Conservation (phyloP, 2,113 vertebrate species). For the Cettia cetti region DNA sequence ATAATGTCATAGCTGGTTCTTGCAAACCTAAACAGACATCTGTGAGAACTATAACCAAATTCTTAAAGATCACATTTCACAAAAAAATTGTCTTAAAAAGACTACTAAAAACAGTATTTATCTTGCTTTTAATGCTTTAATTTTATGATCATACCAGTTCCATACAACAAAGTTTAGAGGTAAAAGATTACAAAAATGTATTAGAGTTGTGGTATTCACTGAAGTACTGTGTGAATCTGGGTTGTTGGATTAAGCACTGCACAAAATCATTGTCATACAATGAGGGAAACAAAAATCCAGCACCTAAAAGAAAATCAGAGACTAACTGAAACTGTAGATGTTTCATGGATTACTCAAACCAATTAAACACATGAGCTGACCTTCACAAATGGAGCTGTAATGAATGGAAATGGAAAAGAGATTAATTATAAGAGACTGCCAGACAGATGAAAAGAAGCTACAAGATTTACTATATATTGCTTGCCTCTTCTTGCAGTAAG, state of each 20-base stretch:
- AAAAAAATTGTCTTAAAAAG: not conserved
- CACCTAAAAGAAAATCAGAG: not conserved
- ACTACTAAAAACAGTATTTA: not conserved
- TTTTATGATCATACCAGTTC: not conserved
- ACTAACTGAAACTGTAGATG: not conserved
- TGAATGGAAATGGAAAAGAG: not conserved
- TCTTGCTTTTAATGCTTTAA: not conserved
- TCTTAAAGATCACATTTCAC: not conserved
- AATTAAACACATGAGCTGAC: not conserved
- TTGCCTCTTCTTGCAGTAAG: not conserved
- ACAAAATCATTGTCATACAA: not conserved
- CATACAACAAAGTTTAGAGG: not conserved
- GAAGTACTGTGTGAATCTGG: not conserved
- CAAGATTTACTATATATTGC: not conserved
- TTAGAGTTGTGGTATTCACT: not conserved
- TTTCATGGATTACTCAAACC: not conserved
- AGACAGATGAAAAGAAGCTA: not conserved
- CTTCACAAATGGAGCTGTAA: not conserved
- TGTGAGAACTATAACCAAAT: not conserved
- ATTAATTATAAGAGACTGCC: not conserved
- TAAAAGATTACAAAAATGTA: not conserved
- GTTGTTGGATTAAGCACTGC: not conserved
- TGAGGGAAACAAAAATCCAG: fast-evolving
- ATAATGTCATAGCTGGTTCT: not conserved
- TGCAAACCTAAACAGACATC: not conserved